phyloP scores from a whole-genome alignment of 2,888 invertebrate genomes.

The Liopterus haemorrhoidalis region DNA sequence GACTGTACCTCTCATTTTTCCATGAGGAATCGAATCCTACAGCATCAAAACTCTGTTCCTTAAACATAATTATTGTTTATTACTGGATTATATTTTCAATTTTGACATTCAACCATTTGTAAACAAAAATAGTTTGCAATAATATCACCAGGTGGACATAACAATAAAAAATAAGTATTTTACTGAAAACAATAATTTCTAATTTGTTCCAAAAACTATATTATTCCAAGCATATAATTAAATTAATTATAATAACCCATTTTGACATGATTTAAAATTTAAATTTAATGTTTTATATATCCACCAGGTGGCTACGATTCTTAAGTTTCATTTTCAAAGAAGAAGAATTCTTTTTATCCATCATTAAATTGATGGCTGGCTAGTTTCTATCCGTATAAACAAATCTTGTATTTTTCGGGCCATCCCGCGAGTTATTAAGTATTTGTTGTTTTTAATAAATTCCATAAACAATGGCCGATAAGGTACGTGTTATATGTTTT shows the following conservation, averaged over 20 bases:
- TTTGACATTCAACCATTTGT: slow-evolving; percentile 12
- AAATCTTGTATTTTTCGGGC: slow-evolving; percentile 14
- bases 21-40: slow-evolving; percentile 49
- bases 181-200: no score
- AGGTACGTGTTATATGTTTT: slow-evolving; percentile 38
- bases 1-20: slow-evolving; percentile 43
- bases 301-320: not conserved
- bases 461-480: slow-evolving; percentile 41
- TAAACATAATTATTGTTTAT: slow-evolving; percentile 40
- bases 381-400: slow-evolving; percentile 7
- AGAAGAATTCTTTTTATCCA: slow-evolving; percentile 15
- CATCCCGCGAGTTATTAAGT: slow-evolving; percentile 10
- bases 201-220: no score
- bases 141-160: no score
- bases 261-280: not conserved
- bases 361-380: slow-evolving; percentile 18
- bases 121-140: slow-evolving; percentile 10
- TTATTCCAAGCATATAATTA: no score
- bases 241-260: no score
- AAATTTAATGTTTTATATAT: not conserved
- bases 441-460: slow-evolving; percentile 6
- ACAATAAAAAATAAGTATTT: slow-evolving; percentile 1
- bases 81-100: not conserved
- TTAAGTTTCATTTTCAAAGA: not conserved
- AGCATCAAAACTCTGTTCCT: slow-evolving; percentile 45